Conservation (phyloP, 2,888 invertebrate genomes). For the Amblyteles armatorius region DNA sequence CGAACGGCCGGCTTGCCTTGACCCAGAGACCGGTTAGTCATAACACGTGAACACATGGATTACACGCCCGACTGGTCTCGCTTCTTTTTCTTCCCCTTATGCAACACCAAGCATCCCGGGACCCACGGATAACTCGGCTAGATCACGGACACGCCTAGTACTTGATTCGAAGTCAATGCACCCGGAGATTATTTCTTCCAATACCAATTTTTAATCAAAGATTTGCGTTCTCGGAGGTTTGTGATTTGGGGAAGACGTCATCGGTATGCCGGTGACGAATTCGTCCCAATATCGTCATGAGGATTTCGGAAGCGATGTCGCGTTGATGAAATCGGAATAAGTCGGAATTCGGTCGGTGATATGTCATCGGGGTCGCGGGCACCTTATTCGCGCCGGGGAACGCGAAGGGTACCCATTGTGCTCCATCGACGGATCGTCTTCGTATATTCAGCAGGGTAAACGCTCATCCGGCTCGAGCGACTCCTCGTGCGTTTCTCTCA, state of each 20-base stretch:
- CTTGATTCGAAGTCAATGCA: not conserved
- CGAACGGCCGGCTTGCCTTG: constrained; percentile 78
- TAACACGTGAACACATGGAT: constrained; percentile 73
- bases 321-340: constrained; percentile 25
- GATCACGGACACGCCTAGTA: constrained; percentile 20
- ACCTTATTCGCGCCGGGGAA: constrained; percentile 48
- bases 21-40: constrained; percentile 78
- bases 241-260: constrained; percentile 6
- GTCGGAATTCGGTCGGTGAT: constrained; percentile 58
- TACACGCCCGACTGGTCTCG: constrained; percentile 71
- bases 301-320: not conserved
- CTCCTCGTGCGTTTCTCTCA: constrained; percentile 16
- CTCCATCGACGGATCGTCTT: constrained; percentile 76
- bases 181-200: not conserved
- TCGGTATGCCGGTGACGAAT: constrained; percentile 53
- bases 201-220: not conserved
- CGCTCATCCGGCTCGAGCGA: constrained; percentile 67
- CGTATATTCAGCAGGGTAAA: constrained; percentile 82
- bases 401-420: constrained; percentile 76
- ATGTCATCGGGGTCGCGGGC: constrained; percentile 60
- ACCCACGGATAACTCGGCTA: constrained; percentile 19
- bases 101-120: constrained; percentile 57
- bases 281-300: constrained; percentile 1
- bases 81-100: constrained; percentile 50
- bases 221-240: not conserved